Base-by-base conservation (phyloP, 2,888 invertebrate species). In the Yponomeuta malinellus region DNA sequence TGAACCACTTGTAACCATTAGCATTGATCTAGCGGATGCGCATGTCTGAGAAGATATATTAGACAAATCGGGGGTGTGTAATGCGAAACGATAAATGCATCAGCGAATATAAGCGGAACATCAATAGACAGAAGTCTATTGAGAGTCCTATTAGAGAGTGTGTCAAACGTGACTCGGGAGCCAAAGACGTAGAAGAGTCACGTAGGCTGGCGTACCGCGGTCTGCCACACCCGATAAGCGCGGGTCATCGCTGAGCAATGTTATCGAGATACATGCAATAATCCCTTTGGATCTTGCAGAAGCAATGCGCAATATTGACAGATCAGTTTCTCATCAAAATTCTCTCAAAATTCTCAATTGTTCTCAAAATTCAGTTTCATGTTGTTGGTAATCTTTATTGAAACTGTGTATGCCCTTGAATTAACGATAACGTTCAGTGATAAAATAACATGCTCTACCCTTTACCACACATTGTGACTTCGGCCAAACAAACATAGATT, bases 21-120 rank as follows among this genome's bases (percentile, higher is more conserved):
- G 80, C 84, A 87, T 87, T 86, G 85, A 86, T 80, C 82, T 84
- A 83, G 83, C 86, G 86, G 85, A 87, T 86, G 89, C 81, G 83
- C 79, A 83, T 81, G 81, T 84, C 82, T 84, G 81, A 67, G 63
- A 69, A 48, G 52, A 43, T 65, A 10, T 65, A 29, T 65, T 68
- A 43, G 68, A 68, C 15, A 23, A 12, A 43, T 23, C n/a, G 48
- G 48, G 65, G 43, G 48, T 68, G 68, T 31, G 31, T 31, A 10
- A 48, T 67, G 67, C 33, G 15, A 67, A 67, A 67, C 12, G 23
- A 12, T 31, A 12, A 23, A 52, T 52, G 68, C 31, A 48, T 12
- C 29, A 52, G 10, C 48, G 29, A 59, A 52, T 68, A 77, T 78
- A 77, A 77, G 78, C 78, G 78, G 81, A 79, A 73, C 73, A 75